Base-by-base conservation (phyloP, 2,113 vertebrate genomes). In the Cinclus cinclus region DNA sequence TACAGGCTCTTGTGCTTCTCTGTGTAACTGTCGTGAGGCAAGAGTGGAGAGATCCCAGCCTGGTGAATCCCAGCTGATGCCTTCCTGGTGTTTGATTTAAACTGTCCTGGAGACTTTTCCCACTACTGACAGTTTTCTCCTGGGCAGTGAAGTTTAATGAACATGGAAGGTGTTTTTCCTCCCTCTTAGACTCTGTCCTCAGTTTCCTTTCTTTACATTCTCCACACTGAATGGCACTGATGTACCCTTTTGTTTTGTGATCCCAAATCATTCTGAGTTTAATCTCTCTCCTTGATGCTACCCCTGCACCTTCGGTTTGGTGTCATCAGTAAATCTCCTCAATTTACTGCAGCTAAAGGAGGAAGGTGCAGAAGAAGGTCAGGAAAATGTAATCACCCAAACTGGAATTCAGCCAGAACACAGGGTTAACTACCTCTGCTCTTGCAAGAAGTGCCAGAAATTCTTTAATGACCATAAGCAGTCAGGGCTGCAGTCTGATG, bases 331-430 rank as follows among this genome's bases (percentile, higher is more conserved):
- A 96, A 95, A 96, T 96, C 92, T 93, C 46, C 42, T 90, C 76
- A 82, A 81, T 96, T 97, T 95, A 91, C 94, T 82, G 53, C 86
- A 70, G 71, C 73, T 83, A 74, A 94, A 95, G 85, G 77, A 93
- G 41, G 60, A 83, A 74, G 58, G 80, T 88, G 71, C 55, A 90
- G 71, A 87, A 50, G 69, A 67, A 90, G 83, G 93, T 95, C 89
- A 90, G 88, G 62, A 83, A 87, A 94, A 92, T 83, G 47, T 94
- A 95, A 95, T 97, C 94, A 92, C 44, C 62, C 55, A 30, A 76
- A 37, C 81, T 97, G 94, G 94, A 97, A 96, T 93, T 87, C 92
- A 94, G 94, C 93, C 94, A 97, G 73, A 90, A 73, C 55, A 24
- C 2, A 20, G 67, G 67, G 82, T 95, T 95, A 91, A 93, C 92